phyloP scores from a whole-genome alignment of 1,140 invertebrate species.

The Charaxes varanes region DNA sequence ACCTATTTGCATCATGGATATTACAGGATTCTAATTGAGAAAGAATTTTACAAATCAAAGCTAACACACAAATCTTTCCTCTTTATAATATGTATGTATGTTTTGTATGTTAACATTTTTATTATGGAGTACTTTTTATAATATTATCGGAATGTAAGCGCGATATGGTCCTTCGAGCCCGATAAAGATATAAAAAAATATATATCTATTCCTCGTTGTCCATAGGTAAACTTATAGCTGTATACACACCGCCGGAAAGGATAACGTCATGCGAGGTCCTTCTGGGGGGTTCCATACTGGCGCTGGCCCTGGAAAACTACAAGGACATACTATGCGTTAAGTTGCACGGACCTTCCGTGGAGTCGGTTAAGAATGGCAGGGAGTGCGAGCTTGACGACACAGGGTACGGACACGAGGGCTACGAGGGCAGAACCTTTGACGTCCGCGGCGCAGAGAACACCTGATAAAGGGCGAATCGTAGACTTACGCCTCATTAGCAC shows the following conservation, averaged over 20 bases:
- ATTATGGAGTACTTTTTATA: neutral
- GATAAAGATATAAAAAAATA: no score
- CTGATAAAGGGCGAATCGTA: conserved; percentile 20
- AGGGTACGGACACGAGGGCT: conserved; percentile 66
- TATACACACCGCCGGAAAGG: conserved; percentile 83
- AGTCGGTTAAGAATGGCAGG: conserved; percentile 41
- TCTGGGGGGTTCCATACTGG: conserved; percentile 80
- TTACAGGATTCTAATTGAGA: no score
- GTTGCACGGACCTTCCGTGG: conserved; percentile 69
- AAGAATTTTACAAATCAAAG: no score
- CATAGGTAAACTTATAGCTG: conserved; percentile 85
- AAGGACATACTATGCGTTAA: conserved; percentile 79
- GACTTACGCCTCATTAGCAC: no score
- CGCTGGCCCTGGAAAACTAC: conserved; percentile 79
- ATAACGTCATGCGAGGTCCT: conserved; percentile 86
- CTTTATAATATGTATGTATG: no score
- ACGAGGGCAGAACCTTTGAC: conserved; percentile 70
- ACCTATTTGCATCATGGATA: no score
- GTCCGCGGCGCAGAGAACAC: conserved; percentile 59
- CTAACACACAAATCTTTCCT: no score
- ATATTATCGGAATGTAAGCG: neutral
- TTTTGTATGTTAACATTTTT: no score
- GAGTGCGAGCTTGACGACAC: conserved; percentile 50
- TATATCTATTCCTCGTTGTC: conserved; percentile 17
- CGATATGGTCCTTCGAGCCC: neutral